Evolutionary conservation across 1,140 invertebrate genomes (phyloP).

Genomic region (Aethina tumida): DNA sequence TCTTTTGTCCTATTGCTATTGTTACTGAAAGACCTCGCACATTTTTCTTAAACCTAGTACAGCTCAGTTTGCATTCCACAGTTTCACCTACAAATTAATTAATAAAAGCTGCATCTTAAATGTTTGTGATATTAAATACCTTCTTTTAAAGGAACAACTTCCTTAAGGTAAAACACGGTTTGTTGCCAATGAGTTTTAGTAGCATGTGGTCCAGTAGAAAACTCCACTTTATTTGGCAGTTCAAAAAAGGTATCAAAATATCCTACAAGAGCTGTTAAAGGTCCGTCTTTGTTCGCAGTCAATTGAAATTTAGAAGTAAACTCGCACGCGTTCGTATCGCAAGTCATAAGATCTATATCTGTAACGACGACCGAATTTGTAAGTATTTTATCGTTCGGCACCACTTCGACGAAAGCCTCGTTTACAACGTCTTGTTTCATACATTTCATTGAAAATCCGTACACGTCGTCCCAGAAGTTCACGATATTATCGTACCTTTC

Average conservation of each 20-base stretch:
- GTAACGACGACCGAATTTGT: slow-evolving; percentile 59
- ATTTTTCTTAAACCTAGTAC: slow-evolving; percentile 30
- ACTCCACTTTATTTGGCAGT: slow-evolving; percentile 50
- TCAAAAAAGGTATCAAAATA: slow-evolving; percentile 91
- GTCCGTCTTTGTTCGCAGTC: slow-evolving; percentile 56
- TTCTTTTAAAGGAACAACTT: slow-evolving; percentile 59
- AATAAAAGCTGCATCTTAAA: slow-evolving; percentile 1
- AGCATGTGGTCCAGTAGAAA: slow-evolving; percentile 65
- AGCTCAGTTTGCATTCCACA: slow-evolving; percentile 26
- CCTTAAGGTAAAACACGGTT: slow-evolving; percentile 78
- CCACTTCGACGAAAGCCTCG: slow-evolving; percentile 83
- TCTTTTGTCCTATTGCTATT: slow-evolving; percentile 26
- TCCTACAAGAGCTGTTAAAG: slow-evolving; percentile 78
- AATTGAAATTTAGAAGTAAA: slow-evolving; percentile 74
- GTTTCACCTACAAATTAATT: slow-evolving; percentile 25
- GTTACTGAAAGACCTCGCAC: slow-evolving; percentile 29
- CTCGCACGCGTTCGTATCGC: slow-evolving; percentile 67
- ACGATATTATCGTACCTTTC: slow-evolving; percentile 63
- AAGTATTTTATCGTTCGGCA: slow-evolving; percentile 64
- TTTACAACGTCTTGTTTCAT: slow-evolving; percentile 81
- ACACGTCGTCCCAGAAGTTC: slow-evolving; percentile 92
- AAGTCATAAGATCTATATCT: slow-evolving; percentile 72
- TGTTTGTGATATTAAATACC: slow-evolving; percentile 39
- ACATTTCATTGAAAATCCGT: slow-evolving; percentile 94
- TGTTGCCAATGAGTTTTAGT: slow-evolving; percentile 95